phyloP scores from a whole-genome alignment of 2,888 invertebrate species.

The Lamellibrachia satsuma region DNA sequence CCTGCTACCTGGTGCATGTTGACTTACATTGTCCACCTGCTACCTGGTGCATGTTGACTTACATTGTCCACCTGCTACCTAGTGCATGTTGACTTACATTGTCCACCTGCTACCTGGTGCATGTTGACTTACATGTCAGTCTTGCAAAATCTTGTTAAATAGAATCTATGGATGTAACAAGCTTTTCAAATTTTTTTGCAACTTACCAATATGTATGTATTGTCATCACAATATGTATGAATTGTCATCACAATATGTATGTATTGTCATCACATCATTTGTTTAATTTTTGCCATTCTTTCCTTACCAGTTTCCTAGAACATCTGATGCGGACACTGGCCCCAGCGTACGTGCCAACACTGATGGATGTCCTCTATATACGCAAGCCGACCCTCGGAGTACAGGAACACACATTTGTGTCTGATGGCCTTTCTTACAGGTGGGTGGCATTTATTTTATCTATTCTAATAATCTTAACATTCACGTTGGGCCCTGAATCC shows the following conservation, averaged over 20 bases:
- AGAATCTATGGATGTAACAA: neutral
- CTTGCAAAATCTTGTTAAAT: neutral
- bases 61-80: no score
- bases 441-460: conserved; percentile 31
- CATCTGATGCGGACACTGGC: conserved; percentile 49
- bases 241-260: no score
- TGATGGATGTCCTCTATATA: conserved; percentile 57
- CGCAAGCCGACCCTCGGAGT: conserved; percentile 58
- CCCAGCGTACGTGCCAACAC: conserved; percentile 52
- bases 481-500: no score
- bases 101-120: neutral
- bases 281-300: neutral
- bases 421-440: conserved; percentile 52
- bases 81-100: neutral
- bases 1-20: neutral
- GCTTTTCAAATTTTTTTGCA: neutral
- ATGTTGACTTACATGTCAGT: neutral
- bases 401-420: conserved; percentile 53
- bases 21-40: no score
- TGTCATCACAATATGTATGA: no score
- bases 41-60: no score
- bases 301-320: conserved; percentile 51
- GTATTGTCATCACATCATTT: neutral
- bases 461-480: no score
- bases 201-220: neutral